Percentiles rank a stretch among this genome's conserved stretches.
Evolutionary conservation across 2,797 vertebrate species (phyloP).

Genomic region (Garrulus glandarius): DNA sequence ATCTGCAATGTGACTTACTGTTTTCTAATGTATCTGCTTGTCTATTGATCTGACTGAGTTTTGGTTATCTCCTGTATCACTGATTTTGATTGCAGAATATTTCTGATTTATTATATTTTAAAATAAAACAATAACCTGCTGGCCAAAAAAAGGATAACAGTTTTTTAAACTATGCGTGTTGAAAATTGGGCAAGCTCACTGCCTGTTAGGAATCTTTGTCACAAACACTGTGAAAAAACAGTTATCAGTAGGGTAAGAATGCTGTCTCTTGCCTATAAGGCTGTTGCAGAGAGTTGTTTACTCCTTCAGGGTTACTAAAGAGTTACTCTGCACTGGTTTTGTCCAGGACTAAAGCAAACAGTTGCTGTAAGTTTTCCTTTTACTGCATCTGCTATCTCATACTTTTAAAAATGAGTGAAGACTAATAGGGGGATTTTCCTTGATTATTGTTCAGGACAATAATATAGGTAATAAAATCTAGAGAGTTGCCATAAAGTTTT

Average conservation of each 20-base stretch:
- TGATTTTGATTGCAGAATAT: not conserved
- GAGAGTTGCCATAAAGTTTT: not conserved
- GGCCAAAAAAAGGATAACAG: not conserved
- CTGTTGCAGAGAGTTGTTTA: not conserved
- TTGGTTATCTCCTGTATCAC: not conserved
- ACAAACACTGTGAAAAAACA: not conserved
- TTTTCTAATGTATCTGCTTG: not conserved
- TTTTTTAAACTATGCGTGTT: not conserved
- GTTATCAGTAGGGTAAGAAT: not conserved
- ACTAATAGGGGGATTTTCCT: not conserved
- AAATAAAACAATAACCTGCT: not conserved
- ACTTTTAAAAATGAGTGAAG: not conserved
- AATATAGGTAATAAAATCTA: not conserved
- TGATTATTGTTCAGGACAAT: not conserved
- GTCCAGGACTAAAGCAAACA: not conserved
- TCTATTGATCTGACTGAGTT: not conserved
- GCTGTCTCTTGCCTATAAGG: not conserved
- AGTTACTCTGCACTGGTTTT: not conserved
- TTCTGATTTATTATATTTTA: not conserved
- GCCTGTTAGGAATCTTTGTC: not conserved
- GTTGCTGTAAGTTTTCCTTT: not conserved
- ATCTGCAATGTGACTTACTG: not conserved
- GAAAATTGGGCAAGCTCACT: not conserved
- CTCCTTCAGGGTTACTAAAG: not conserved
- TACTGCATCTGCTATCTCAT: not conserved